Base-by-base conservation (phyloP, 1,140 invertebrate species). In the Bombus turneri region DNA sequence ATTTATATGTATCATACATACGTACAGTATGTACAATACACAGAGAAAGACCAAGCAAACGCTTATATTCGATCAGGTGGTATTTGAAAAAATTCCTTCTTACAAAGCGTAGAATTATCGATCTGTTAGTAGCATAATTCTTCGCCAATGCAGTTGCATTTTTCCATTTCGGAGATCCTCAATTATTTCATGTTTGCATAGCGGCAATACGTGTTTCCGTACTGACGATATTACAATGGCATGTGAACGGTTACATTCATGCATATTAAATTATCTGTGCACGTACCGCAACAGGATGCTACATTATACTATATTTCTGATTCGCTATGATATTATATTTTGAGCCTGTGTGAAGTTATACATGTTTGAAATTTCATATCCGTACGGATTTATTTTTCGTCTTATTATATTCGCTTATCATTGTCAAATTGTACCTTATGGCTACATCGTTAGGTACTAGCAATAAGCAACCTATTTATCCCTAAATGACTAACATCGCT, bases 171-270 rank as follows among this genome's bases (percentile, higher is more conserved):
- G 41, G 15, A 73, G 6, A 15, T n/a, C 3, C 39, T 41, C 13
- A 28, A 73, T 41, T 41, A 41, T 73, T 73, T 73, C 71, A 18
- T 31, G 28, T 41, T 73, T 41, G 15, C 28, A 28, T 18, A 9
- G 25, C 22, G 8, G 37, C 28, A 3, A 9, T 41, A n/a, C 28
- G 71, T 10, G 71, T 73, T 39, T 41, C 39, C 71, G 25, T 72
- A 72, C 68, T 28, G 68, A 25, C 71, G 71, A 73, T 73, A 73
- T 73, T 41, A n/a, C 39, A n/a, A 18, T n/a, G 31, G 39, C 39
- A 73, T 25, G 25, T 18, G 28, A 73, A 73, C 8, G 71, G 71
- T 8, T n/a, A 73, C 71, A n/a, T 73, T 41, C 25, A 41, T 41
- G 39, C 37, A 41, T 73, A 73, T 73, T 73, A 41, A 41, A 73